Conservation (phyloP, 2,888 invertebrate genomes). For the Diarsia mendica region DNA sequence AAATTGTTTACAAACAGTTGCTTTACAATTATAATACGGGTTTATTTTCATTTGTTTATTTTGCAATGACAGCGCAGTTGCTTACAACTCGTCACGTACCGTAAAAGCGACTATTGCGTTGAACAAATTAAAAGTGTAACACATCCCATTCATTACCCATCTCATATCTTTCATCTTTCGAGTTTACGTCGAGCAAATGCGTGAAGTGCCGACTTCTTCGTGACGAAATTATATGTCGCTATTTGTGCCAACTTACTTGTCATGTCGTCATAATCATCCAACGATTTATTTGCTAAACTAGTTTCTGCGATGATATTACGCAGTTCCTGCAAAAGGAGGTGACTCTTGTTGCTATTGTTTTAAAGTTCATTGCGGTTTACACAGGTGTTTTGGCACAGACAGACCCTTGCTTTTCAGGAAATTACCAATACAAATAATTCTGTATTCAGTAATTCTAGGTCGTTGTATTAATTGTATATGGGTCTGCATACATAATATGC, state of each 20-base stretch:
- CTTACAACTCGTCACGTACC: conserved; percentile 36
- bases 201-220: conserved; percentile 42
- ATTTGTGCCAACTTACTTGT: conserved; percentile 62
- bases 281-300: conserved; percentile 64
- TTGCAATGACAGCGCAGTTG: conserved; percentile 32
- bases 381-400: conserved; percentile 69
- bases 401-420: conserved; percentile 59
- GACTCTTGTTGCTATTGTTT: conserved; percentile 67
- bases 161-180: conserved; percentile 54
- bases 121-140: conserved; percentile 47
- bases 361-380: conserved; percentile 69
- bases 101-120: conserved; percentile 49
- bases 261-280: conserved; percentile 60
- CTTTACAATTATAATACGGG: conserved; percentile 29
- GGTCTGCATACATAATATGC: conserved; percentile 29
- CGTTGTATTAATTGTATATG: conserved; percentile 48
- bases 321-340: conserved; percentile 57
- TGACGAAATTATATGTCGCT: conserved; percentile 57
- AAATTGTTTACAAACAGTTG: conserved; percentile 8
- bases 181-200: conserved; percentile 48
- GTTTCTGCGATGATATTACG: conserved; percentile 36
- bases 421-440: conserved; percentile 46
- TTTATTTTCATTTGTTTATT: conserved; percentile 16
- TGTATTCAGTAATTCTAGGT: conserved; percentile 51
- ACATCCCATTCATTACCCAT: conserved; percentile 32